Evolutionary conservation across 2,888 invertebrate species (phyloP).

Genomic region (Dicroscelio sp.): DNA sequence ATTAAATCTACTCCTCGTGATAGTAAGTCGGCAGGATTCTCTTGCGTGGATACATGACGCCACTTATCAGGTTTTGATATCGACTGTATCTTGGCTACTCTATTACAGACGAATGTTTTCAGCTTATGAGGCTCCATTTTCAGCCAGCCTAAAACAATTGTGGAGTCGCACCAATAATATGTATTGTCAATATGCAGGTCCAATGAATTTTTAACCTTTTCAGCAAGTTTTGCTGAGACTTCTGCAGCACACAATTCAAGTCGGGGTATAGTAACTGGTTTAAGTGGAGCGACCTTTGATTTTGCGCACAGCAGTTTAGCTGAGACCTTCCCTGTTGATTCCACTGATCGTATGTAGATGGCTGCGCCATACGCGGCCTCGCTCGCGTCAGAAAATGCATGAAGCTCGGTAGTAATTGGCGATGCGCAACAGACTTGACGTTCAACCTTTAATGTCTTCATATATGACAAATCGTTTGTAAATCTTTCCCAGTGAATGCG

Average conservation of each 20-base stretch:
- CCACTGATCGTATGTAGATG: constrained; percentile 44
- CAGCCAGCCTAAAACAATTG: background rate
- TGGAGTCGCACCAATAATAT: constrained; percentile 1
- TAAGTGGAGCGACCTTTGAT: constrained; percentile 70
- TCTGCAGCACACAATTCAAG: constrained; percentile 31
- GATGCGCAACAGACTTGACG: constrained; percentile 42
- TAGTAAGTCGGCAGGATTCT: background rate
- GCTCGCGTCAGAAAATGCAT: constrained; percentile 58
- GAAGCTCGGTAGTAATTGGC: constrained; percentile 22
- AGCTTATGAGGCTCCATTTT: background rate
- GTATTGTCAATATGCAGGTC: constrained; percentile 9
- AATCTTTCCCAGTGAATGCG: constrained; percentile 66
- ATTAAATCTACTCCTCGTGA: background rate
- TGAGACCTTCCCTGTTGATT: background rate
- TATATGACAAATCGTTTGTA: constrained; percentile 29
- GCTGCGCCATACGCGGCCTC: constrained; percentile 48
- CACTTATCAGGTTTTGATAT: background rate
- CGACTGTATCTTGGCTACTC: background rate
- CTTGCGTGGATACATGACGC: background rate
- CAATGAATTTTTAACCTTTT: constrained; percentile 41
- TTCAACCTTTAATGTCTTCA: constrained; percentile 70
- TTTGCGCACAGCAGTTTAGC: constrained; percentile 60
- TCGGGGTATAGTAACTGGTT: constrained; percentile 47
- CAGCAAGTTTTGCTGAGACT: background rate
- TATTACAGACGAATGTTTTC: background rate